Evolutionary conservation across 2,888 invertebrate genomes (phyloP), one percentile per base, ranked within the genome.

Genomic region (Blastobasis adustella): DNA sequence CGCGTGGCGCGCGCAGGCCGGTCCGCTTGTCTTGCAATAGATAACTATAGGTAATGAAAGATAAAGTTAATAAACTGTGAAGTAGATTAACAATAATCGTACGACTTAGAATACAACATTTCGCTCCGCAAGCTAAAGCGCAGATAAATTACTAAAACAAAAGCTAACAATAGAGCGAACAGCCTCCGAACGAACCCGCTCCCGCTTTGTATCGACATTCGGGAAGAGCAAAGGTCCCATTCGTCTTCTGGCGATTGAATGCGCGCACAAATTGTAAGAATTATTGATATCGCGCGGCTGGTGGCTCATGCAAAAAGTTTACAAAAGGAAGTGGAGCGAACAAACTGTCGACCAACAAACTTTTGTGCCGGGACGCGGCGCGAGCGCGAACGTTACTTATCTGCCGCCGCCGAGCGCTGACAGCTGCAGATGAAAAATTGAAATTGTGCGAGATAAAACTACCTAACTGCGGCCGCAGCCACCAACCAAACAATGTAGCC

Each of bases 341-440:
- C 85, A 82, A 87, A 87, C 86, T 79, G 82, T 80, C 75, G 75
- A 73, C 62, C 72, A 78, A 79, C 81, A 82, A 86, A 85, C 72
- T 86, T 86, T 82, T 75, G 78, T 73, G 76, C 73, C 69, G 78
- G 76, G 77, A 77, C 72, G 73, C 79, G 78, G 74, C 74, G 75
- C 73, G 73, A 77, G 71, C 76, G 77, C 75, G 77, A 73, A 70
- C 81, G 85, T 86, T 86, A 87, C 86, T 86, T 88, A 88, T 88
- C 87, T 86, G 71, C 78, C 76, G 70, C 76, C 75, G 79, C 74
- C 76, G 73, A 23, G 23, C 73, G 85, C 86, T 85, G 87, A 87
- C 86, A 85, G 87, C 79, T 82, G 83, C 87, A 88, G 85, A 87
- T 88, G 87, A 88, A 88, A 87, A 87, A 88, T 88, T 88, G 87